These are phyloP conservation scores for Dreissena rostriformis DNA, from an alignment of 1,140 invertebrate species.

Conservation along the genomic window DNA sequence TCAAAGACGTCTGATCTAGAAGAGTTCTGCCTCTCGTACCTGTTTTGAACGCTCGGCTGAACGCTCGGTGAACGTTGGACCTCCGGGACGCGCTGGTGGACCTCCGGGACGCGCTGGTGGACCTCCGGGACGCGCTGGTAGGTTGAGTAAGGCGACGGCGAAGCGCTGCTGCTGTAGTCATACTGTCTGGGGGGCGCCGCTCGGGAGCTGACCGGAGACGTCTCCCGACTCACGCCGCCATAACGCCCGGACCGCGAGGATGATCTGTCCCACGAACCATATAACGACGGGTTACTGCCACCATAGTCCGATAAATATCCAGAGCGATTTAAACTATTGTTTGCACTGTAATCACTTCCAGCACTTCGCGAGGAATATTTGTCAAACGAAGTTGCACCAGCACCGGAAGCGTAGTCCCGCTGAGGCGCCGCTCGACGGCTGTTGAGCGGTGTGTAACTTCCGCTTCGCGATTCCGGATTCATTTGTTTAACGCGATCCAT, in stretches of 20 bases:
- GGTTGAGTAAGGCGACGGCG: slow-evolving; percentile 72
- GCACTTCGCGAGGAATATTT: slow-evolving; percentile 70
- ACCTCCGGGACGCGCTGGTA: slow-evolving; percentile 70
- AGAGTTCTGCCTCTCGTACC: slow-evolving; percentile 59
- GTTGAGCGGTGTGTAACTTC: slow-evolving; percentile 57
- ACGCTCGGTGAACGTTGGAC: slow-evolving; percentile 58
- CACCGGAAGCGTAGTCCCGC: slow-evolving; percentile 59
- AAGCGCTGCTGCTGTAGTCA: slow-evolving; percentile 76
- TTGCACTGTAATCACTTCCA: slow-evolving; percentile 68
- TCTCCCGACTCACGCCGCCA: slow-evolving; percentile 74
- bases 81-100: slow-evolving; percentile 40
- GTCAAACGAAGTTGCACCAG: slow-evolving; percentile 58
- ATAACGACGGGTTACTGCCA: slow-evolving; percentile 71
- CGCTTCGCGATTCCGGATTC: slow-evolving; percentile 40
- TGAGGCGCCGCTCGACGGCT: slow-evolving; percentile 53
- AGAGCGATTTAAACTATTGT: slow-evolving; percentile 59
- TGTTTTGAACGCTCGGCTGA: slow-evolving; percentile 65
- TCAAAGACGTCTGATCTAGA: slow-evolving; percentile 39
- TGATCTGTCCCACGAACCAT: slow-evolving; percentile 72
- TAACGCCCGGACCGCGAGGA: slow-evolving; percentile 72
- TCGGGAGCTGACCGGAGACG: slow-evolving; percentile 72
- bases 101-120: slow-evolving; percentile 64
- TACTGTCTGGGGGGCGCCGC: slow-evolving; percentile 66
- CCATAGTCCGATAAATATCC: slow-evolving; percentile 79
- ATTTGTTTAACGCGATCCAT: slow-evolving; percentile 49